These are phyloP conservation scores for Prionailurus bengalensis DNA, from an alignment of 2,113 vertebrate species.

Conservation along the genomic window DNA sequence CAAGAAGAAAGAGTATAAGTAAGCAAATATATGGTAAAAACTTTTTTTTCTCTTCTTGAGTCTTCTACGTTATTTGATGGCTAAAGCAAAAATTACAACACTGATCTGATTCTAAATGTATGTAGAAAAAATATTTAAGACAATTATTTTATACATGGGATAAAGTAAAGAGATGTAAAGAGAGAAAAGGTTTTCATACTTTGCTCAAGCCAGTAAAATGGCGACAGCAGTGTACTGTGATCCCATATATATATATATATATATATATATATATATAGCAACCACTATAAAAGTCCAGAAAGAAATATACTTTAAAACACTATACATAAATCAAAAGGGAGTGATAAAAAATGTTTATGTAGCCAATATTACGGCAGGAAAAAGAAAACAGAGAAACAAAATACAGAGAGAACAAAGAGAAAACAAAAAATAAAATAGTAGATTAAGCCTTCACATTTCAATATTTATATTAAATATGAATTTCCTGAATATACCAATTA, in stretches of 20 bases:
- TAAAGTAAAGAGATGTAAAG: background rate
- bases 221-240: background rate
- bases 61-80: background rate
- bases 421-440: background rate
- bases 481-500: background rate
- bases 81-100: conserved; percentile 13
- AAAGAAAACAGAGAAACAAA: background rate
- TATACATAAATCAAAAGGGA: background rate
- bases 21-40: background rate
- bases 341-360: background rate
- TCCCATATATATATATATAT: background rate
- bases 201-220: background rate
- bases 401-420: background rate
- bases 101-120: background rate
- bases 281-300: background rate
- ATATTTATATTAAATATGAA: background rate
- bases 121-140: background rate
- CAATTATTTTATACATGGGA: background rate
- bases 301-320: background rate
- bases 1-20: background rate
- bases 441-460: background rate
- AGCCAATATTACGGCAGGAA: background rate
- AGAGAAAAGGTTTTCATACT: background rate
- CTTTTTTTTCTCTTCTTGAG: background rate
- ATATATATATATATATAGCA: background rate